Evolutionary conservation across 2,888 invertebrate species (phyloP).

Genomic region (Acrobasis repandana): DNA sequence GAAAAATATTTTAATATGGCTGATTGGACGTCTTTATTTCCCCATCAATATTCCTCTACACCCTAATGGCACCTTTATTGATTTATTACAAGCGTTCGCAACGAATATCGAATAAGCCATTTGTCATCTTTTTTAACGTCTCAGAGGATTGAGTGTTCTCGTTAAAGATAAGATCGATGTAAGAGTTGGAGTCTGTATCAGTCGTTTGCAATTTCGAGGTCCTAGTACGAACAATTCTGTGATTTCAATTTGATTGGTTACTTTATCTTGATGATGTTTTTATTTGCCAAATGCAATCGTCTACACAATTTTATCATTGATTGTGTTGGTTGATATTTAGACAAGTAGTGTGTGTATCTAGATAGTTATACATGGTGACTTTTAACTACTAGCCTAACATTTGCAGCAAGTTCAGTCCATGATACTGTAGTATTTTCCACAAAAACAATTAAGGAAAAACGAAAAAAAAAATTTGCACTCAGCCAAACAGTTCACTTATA

Average conservation of each 20-base stretch:
- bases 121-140: constrained; percentile 50
- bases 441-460: too few species aligned
- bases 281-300: too few species aligned
- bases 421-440: too few species aligned
- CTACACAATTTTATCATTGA: too few species aligned
- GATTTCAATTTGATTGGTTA: not conserved
- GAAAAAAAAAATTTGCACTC: too few species aligned
- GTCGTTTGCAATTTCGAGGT: constrained; percentile 12
- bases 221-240: not conserved
- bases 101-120: constrained; percentile 53
- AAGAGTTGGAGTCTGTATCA: constrained; percentile 17
- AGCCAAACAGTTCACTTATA: too few species aligned
- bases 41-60: constrained; percentile 46
- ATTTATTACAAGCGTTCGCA: constrained; percentile 50
- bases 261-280: too few species aligned
- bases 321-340: too few species aligned
- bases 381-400: too few species aligned
- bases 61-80: constrained; percentile 51
- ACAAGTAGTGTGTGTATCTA: too few species aligned
- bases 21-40: constrained; percentile 42
- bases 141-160: constrained; percentile 30
- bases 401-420: too few species aligned
- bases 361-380: too few species aligned
- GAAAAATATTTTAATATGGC: constrained; percentile 31
- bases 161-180: constrained; percentile 31